These are phyloP conservation scores for Rafetus swinhoei DNA, from an alignment of 2,113 vertebrate species.

Conservation along the genomic window DNA sequence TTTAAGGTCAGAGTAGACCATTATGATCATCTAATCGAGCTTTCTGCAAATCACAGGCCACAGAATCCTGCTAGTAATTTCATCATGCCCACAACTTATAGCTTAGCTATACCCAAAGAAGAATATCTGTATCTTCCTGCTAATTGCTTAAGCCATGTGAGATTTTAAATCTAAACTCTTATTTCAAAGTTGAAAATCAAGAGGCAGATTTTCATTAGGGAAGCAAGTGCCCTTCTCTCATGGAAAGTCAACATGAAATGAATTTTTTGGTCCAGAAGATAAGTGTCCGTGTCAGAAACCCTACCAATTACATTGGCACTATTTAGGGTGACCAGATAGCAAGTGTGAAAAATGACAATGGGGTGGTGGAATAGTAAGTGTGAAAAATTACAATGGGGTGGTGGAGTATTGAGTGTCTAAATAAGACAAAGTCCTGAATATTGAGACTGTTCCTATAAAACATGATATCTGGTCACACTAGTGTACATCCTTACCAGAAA, in stretches of 20 bases:
- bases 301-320: neutral
- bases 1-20: conserved; percentile 43
- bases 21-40: neutral
- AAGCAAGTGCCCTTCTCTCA: neutral
- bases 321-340: neutral
- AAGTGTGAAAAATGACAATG: too few relatives aligned
- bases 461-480: neutral
- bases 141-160: neutral
- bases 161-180: too few relatives aligned
- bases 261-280: neutral
- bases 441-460: neutral
- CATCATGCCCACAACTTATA: conserved; percentile 24
- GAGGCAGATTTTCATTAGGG: neutral
- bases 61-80: neutral
- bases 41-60: neutral
- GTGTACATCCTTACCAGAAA: neutral
- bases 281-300: neutral
- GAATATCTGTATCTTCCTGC: neutral
- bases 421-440: neutral
- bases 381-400: too few relatives aligned
- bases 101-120: neutral
- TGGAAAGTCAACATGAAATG: neutral
- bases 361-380: too few relatives aligned
- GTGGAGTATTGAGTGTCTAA: neutral
- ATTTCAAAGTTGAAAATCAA: neutral